Evolutionary conservation across 2,888 invertebrate species (phyloP), one percentile per base, ranked within the genome.

Genomic region (Cephus runcator): DNA sequence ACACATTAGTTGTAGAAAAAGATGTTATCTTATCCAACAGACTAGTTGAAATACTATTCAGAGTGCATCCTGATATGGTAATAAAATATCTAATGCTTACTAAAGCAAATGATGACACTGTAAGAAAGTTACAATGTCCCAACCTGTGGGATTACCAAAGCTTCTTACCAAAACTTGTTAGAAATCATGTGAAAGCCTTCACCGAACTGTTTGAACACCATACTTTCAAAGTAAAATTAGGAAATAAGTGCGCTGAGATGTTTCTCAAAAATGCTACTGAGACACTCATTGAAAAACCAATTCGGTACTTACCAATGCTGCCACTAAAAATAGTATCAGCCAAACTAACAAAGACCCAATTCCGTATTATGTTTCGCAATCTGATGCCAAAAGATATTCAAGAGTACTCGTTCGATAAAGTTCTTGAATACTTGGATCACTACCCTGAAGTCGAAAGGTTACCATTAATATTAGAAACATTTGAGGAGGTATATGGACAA

Each of bases 1-100:
- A 79, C 68, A 15, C 84, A 0, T 78, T 73, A 0, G 78, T 89
- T 1, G 69, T 81, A 0, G 30, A 81, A 1, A 79, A 79, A 0
- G 79, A 77, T 12, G 75, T 90, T 1, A n/a, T 76, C 3, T 75
- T 89, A 0, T 80, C 84, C 1, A 3, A 71, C 0, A 82, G 79
- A 12, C 69, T 81, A 6, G 11, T 86, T 3, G 75, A 79, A 35
- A 78, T 75, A 34, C 40, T 89, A 6, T 86, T 81, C 30, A 35
- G 75, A 11, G 87, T 79, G 30, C 86, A 88, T 80, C 88, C 89
- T 0, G 75, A 86, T 6, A 34, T 90, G 1, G 80, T 87, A 1
- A 85, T 91, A 6, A 83, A 85, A 12, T 91, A 89, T 74, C 68
- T 91, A 4, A 87, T 83, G 73, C 77, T 88, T 12, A 80, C 83